phyloP scores from a whole-genome alignment of 1,140 invertebrate species.

The Hetaerina americana region DNA sequence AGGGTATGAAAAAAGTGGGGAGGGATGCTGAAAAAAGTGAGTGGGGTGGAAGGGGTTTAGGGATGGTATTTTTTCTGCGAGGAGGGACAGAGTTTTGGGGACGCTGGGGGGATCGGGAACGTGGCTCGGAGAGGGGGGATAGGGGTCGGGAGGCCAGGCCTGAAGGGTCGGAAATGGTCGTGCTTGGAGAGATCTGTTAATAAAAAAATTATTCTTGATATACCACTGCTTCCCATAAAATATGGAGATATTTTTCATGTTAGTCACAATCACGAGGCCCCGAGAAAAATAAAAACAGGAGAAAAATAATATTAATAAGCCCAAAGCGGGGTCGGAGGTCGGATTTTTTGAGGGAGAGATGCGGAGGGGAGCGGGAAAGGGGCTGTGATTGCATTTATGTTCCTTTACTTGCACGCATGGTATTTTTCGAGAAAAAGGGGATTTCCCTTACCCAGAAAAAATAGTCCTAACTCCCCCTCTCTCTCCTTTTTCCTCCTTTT shows the following conservation, averaged over 20 bases:
- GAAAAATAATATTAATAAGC: slow-evolving; percentile 1
- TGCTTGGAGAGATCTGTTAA: background rate
- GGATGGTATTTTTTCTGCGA: background rate
- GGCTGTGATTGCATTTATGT: background rate
- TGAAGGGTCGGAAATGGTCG: background rate
- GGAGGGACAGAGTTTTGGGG: background rate
- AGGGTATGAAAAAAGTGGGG: no score
- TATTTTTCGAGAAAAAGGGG: background rate
- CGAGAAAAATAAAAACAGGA: background rate
- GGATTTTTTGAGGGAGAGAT: no score
- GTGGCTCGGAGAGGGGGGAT: background rate
- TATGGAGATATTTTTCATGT: background rate
- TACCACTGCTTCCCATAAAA: background rate
- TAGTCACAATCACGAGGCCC: background rate
- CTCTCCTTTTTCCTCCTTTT: no score
- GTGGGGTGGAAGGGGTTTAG: background rate
- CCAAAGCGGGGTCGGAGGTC: no score
- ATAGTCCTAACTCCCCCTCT: no score
- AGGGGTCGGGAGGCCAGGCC: no score
- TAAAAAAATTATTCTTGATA: slow-evolving; percentile 1
- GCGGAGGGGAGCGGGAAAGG: no score
- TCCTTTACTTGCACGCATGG: background rate
- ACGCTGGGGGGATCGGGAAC: background rate
- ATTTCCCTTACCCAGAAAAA: no score
- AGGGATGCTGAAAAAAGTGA: background rate